A percentile compares a stretch with the other conserved stretches of the same genome.
These are phyloP conservation scores for Pharmacophagus antenor DNA, from an alignment of 2,888 invertebrate species.

Conservation along the genomic window DNA sequence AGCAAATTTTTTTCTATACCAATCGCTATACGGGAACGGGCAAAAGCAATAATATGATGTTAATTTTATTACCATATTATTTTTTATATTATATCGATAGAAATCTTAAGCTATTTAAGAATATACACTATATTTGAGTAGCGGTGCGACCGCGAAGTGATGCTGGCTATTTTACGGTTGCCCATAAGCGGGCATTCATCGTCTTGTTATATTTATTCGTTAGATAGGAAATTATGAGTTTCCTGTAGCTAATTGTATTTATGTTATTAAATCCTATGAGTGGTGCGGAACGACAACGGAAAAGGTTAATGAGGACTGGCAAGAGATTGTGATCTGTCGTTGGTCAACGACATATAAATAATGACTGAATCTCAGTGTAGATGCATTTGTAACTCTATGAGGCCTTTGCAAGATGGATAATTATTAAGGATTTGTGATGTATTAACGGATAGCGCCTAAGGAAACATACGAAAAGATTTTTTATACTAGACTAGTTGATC, in stretches of 20 bases:
- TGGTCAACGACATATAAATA: conserved; percentile 81
- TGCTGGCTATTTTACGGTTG: conserved; percentile 71
- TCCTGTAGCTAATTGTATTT: conserved; percentile 80
- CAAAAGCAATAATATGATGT: conserved; percentile 82
- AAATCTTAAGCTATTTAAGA: conserved; percentile 72
- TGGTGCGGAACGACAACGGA: conserved; percentile 75
- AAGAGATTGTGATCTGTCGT: conserved; percentile 81
- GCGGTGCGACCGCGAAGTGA: conserved; percentile 79
- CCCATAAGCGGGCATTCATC: conserved; percentile 58
- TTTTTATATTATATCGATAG: conserved; percentile 79
- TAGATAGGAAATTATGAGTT: conserved; percentile 80
- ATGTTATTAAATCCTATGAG: conserved; percentile 76
- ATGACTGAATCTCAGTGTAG: conserved; percentile 82
- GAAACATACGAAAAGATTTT: conserved; percentile 81
- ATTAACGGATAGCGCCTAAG: conserved; percentile 82
- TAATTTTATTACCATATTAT: conserved; percentile 82
- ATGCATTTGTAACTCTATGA: conserved; percentile 82
- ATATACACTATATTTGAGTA: conserved; percentile 68
- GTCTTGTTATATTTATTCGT: conserved; percentile 79
- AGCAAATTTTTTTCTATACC: conserved; percentile 79
- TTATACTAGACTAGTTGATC: conserved; percentile 81
- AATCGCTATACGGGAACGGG: conserved; percentile 82
- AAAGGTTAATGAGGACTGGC: conserved; percentile 72
- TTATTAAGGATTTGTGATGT: conserved; percentile 81
- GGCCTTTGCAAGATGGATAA: conserved; percentile 81